These are phyloP conservation scores for Drosophila gaucha DNA, from an alignment of 2,888 invertebrate species.

Conservation along the genomic window DNA sequence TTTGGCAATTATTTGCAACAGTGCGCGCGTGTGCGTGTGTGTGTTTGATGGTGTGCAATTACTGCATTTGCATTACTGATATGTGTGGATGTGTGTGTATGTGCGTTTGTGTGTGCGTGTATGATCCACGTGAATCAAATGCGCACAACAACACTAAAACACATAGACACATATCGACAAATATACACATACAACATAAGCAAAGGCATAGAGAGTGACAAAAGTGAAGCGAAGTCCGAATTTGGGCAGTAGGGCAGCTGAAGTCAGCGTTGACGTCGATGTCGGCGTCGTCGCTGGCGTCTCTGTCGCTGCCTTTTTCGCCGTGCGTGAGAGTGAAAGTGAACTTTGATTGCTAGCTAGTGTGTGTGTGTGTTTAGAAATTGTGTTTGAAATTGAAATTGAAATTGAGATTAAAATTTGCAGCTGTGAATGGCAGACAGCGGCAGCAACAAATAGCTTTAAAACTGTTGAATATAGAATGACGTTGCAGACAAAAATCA, in stretches of 20 bases:
- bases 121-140: constrained; percentile 73
- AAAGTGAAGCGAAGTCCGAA: constrained; percentile 35
- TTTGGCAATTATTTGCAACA: constrained; percentile 22
- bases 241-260: constrained; percentile 24
- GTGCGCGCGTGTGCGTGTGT: constrained; percentile 34
- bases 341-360: constrained; percentile 28
- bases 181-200: constrained; percentile 2
- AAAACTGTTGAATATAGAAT: constrained; percentile 82
- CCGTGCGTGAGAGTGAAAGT: constrained; percentile 53
- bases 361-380: not conserved
- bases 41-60: constrained; percentile 35
- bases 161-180: constrained; percentile 16
- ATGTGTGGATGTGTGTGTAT: constrained; percentile 13
- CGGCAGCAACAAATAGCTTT: constrained; percentile 38
- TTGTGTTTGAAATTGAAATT: constrained; percentile 23
- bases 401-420: constrained; percentile 33
- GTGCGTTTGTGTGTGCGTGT: constrained; percentile 35
- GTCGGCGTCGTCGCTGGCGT: constrained; percentile 2
- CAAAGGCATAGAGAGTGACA: constrained; percentile 59
- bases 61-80: constrained; percentile 43
- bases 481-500: constrained; percentile 79
- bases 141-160: constrained; percentile 64
- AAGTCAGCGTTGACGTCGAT: constrained; percentile 16
- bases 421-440: constrained; percentile 16
- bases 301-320: constrained; percentile 29